phyloP scores from a whole-genome alignment of 2,888 invertebrate genomes.

The Rhaphigaster nebulosa region DNA sequence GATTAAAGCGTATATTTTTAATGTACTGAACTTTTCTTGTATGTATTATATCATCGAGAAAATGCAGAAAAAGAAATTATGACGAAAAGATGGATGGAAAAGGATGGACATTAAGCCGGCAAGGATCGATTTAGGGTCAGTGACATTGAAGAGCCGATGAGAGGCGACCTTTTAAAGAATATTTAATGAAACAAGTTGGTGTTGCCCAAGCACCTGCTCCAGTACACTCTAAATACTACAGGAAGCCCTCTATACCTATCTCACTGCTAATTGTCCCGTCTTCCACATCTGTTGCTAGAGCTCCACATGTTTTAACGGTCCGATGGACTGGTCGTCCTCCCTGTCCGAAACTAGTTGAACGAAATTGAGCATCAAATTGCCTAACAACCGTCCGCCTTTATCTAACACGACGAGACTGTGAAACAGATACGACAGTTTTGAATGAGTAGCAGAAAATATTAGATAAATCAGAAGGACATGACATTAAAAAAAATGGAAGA shows the following conservation, averaged over 20 bases:
- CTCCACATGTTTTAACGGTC: constrained; percentile 19
- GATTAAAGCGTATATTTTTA: too few relatives aligned
- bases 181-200: not conserved
- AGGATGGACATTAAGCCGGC: too few relatives aligned
- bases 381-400: not conserved
- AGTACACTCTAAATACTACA: not conserved
- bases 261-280: not conserved
- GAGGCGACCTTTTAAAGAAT: constrained; percentile 19
- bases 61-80: too few relatives aligned
- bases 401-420: not conserved
- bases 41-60: too few relatives aligned
- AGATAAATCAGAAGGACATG: too few relatives aligned
- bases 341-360: not conserved
- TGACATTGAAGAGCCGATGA: not conserved
- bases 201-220: not conserved
- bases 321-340: not conserved
- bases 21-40: too few relatives aligned
- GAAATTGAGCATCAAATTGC: not conserved
- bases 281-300: not conserved
- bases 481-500: too few relatives aligned
- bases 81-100: too few relatives aligned
- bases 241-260: not conserved
- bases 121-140: not conserved
- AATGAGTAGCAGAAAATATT: too few relatives aligned
- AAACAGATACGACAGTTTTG: not conserved